Evolutionary conservation across 1,140 invertebrate genomes (phyloP), one percentile per base, ranked within the genome.

Genomic region (Lepidotrigona ventralis): DNA sequence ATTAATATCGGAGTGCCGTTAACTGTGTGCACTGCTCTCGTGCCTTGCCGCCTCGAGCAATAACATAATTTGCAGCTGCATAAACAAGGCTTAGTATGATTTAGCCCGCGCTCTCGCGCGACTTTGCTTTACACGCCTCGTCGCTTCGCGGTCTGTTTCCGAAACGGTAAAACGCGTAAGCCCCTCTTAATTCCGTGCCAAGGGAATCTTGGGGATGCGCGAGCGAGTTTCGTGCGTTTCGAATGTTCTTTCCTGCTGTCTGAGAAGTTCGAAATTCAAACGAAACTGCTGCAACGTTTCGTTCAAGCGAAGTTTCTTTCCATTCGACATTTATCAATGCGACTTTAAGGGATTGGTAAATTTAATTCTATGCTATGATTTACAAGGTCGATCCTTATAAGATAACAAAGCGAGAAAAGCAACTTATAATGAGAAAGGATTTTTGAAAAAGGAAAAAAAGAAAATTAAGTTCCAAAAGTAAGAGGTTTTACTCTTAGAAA

Each of bases 11-110:
- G 39, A 5, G 68, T 19, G 21, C 33, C 4, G 39, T 33, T 26
- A 64, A 64, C 23, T 8, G 23, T 14, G 14, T 14, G 23, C 70
- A 26, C 70, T 15, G 39, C 46, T 69, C 39, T 46, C 39, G 39
- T 39, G 39, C 19, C 39, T 51, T 15, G 17, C 23, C 26, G 46
- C 12, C 54, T 29, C 26, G n/a, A 60, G 73, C 33, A 63, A 76
- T 76, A 76, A 76, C 73, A 64, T 64, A 63, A 76, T 76, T 76
- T 76, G 56, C 73, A 76, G 73, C 73, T 76, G 73, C 73, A 63
- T 76, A 76, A 76, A 76, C 51, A 81, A 75, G 79, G 72, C 72
- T 81, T 75, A 74, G 60, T 23, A 74, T 81, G 72, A 81, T 75
- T 81, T 81, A 81, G 26, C 56, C 29, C 8, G 14, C 63, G 15